Percentiles rank a stretch among this genome's conserved stretches.
Conservation (phyloP, 64 coral and sea anemone genomes). For the Dendronephthya gigantea region DNA sequence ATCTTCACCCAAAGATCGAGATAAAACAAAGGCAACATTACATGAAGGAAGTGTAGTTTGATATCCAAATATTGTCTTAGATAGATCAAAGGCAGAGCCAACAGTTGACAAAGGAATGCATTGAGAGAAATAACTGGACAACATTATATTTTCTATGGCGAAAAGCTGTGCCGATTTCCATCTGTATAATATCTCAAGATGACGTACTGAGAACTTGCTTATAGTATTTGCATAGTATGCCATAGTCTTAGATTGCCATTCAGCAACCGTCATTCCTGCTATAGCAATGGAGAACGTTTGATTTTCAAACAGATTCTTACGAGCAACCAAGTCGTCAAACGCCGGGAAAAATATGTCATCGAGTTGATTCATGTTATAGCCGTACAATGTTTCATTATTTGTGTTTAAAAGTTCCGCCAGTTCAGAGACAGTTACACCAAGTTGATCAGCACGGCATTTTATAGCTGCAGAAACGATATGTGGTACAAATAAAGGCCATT, state of each 20-base stretch:
- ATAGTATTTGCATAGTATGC: background rate
- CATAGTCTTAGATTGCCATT: background rate
- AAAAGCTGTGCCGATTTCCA: background rate
- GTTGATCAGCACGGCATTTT: background rate
- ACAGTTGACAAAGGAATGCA: background rate
- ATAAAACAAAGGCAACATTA: background rate
- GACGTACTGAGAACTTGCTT: background rate
- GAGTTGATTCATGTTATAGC: background rate
- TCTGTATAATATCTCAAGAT: slow-evolving; percentile 10
- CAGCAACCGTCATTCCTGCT: background rate
- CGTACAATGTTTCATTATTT: background rate
- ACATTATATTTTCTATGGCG: background rate
- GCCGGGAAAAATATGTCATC: background rate
- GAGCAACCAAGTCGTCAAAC: background rate
- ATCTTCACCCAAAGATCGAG: slow-evolving; percentile 5
- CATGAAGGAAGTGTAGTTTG: background rate
- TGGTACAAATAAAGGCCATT: background rate
- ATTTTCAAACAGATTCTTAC: slow-evolving; percentile 2
- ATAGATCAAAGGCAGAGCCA: background rate
- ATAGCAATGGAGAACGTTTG: background rate
- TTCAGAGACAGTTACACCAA: background rate
- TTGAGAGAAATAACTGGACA: background rate
- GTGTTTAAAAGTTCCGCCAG: background rate
- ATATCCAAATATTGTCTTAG: background rate
- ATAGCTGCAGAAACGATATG: background rate